phyloP scores from a whole-genome alignment of 2,113 vertebrate genomes.

The Albula glossodonta region DNA sequence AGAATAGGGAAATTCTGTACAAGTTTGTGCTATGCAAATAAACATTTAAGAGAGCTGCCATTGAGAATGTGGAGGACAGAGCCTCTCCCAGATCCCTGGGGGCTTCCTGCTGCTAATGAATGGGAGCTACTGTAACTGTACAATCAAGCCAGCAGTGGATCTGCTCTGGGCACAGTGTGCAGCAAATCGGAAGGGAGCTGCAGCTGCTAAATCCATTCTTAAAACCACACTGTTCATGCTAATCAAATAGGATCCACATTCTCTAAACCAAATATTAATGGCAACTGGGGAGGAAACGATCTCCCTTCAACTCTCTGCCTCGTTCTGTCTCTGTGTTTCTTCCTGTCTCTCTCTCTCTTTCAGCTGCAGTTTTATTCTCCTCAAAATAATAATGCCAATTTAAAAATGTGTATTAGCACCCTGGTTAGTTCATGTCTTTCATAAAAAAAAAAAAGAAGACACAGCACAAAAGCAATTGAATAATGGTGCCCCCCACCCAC shows the following conservation, averaged over 20 bases:
- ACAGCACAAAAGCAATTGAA: background rate
- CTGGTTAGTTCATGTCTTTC: background rate
- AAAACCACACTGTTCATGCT: background rate
- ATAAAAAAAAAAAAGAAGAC: background rate
- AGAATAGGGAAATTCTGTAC: constrained; percentile 20
- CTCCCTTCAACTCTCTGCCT: background rate
- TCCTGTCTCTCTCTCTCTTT: background rate
- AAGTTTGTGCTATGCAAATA: constrained; percentile 38
- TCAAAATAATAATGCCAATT: background rate
- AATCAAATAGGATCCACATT: constrained; percentile 25
- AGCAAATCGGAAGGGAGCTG: background rate
- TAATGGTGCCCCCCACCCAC: too few relatives aligned
- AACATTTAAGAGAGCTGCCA: constrained; percentile 36
- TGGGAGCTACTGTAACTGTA: constrained; percentile 33
- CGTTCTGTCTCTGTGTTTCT: background rate
- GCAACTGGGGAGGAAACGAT: background rate
- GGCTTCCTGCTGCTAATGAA: constrained; percentile 45
- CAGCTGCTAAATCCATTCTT: constrained; percentile 21
- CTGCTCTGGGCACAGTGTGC: background rate
- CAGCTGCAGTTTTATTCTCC: background rate
- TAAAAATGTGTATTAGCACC: background rate
- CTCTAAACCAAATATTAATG: constrained; percentile 20
- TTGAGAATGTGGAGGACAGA: constrained; percentile 38
- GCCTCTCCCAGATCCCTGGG: constrained; percentile 31
- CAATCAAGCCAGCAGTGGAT: constrained; percentile 14